Base-by-base conservation (phyloP, 2,888 invertebrate species). In the Syrista parreyssii region DNA sequence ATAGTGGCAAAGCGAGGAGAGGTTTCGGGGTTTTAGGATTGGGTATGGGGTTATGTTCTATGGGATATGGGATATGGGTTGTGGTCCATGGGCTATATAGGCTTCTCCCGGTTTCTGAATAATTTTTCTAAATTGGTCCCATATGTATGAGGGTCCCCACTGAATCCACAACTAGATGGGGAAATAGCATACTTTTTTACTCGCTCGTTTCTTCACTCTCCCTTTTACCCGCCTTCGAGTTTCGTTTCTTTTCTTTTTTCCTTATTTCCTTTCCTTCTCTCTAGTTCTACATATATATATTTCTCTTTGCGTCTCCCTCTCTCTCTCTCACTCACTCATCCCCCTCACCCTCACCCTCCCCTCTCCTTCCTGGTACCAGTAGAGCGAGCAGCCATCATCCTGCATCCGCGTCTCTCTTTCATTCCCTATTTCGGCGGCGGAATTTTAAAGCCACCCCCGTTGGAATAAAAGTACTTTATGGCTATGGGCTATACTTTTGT, bases 101-200 rank as follows among this genome's bases (percentile, higher is more conserved):
- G 76, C 78, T 79, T 81, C 80, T 82, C 81, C 80, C 79, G 84
- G 82, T 82, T 83, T 83, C 80, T 83, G 85, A 87, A 88, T 88
- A 89, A 89, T 89, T 89, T 89, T 88, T 86, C 84, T 87, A 88
- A 89, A 89, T 89, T 88, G 89, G 84, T 82, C 88, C 86, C 88
- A 87, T 88, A 88, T 87, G 88, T 87, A 87, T 85, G 87, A 86
- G 85, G 80, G 80, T 81, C 84, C 78, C 82, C 79, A 79, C 79
- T 85, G 86, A 88, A 88, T 89, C 82, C 84, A 81, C 85, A 85
- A 86, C 84, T 82, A 86, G 82, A 83, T 79, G 80, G 79, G 82
- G 79, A 80, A 82, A 82, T 79, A 79, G 83, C 78, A 81, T 76
- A 82, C 75, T 79, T 77, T 79, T 69, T 78, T 81, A 55, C 76